A percentile compares a stretch with the other conserved stretches of the same genome.
phyloP scores from a whole-genome alignment of 2,113 vertebrate genomes.

The Ramphastos sulfuratus region DNA sequence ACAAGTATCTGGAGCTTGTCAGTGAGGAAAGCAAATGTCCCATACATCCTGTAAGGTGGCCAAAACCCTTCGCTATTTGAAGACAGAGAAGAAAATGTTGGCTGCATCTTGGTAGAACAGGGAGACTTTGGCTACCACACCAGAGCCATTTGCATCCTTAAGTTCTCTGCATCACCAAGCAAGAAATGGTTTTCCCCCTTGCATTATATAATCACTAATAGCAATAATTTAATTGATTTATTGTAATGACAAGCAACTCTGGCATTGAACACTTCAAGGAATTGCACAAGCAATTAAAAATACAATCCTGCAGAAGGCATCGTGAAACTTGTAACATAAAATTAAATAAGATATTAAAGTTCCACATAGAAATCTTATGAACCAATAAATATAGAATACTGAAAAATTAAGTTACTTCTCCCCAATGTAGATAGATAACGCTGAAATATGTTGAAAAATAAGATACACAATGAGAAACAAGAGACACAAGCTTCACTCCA shows the following conservation, averaged over 20 bases:
- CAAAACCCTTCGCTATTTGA: neutral
- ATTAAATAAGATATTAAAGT: neutral
- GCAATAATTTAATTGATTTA: neutral
- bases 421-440: neutral
- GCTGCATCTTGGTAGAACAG: neutral
- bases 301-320: neutral
- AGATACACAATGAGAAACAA: neutral
- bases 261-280: neutral
- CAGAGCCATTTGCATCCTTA: neutral
- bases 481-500: neutral
- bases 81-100: neutral
- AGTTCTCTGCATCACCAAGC: neutral
- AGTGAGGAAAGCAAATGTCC: neutral
- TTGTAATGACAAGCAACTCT: neutral
- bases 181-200: neutral
- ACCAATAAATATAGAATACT: neutral
- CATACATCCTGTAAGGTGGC: neutral
- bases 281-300: slow-evolving; percentile 22
- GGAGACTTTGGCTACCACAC: neutral
- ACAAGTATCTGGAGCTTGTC: neutral
- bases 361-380: neutral
- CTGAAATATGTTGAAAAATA: neutral
- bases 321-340: neutral
- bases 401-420: neutral
- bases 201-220: neutral